Evolutionary conservation across 2,797 vertebrate species (phyloP).

Genomic region (Phalloptychus januarius): DNA sequence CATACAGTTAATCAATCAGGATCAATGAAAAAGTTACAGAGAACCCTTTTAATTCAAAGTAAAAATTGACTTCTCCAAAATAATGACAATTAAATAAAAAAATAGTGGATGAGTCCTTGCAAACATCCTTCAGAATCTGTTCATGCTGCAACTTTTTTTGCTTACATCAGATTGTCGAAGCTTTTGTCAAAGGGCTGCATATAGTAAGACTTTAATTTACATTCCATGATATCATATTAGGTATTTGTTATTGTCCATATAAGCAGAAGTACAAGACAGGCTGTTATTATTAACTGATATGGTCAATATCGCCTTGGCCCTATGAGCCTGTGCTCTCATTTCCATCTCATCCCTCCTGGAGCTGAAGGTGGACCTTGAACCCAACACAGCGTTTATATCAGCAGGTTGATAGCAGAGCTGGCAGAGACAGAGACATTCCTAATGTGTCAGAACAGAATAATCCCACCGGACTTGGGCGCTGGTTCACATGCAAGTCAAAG

Average conservation of each 20-base stretch:
- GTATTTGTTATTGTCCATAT: constrained; percentile 5
- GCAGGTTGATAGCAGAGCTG: constrained; percentile 22
- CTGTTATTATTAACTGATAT: constrained; percentile 24
- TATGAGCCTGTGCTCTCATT: constrained; percentile 35
- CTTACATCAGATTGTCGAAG: neutral
- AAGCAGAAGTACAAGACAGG: constrained; percentile 19
- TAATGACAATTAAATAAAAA: too few species aligned
- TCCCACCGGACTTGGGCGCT: neutral
- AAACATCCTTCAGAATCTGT: neutral
- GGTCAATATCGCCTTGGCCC: constrained; percentile 38
- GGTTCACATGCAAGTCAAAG: neutral
- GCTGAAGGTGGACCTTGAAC: constrained; percentile 41
- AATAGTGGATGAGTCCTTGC: neutral
- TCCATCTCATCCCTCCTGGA: constrained; percentile 48
- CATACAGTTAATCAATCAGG: too few species aligned
- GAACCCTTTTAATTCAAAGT: too few species aligned
- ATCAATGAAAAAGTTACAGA: too few species aligned
- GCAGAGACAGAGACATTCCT: constrained; percentile 21
- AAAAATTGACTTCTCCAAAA: too few species aligned
- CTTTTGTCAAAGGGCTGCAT: neutral
- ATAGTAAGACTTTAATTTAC: too few species aligned
- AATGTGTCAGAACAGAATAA: constrained; percentile 9
- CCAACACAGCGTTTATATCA: constrained; percentile 20
- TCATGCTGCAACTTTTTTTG: neutral
- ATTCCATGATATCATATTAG: neutral